These are phyloP conservation scores for Motacilla alba DNA, from an alignment of 2,113 vertebrate genomes.

Conservation along the genomic window DNA sequence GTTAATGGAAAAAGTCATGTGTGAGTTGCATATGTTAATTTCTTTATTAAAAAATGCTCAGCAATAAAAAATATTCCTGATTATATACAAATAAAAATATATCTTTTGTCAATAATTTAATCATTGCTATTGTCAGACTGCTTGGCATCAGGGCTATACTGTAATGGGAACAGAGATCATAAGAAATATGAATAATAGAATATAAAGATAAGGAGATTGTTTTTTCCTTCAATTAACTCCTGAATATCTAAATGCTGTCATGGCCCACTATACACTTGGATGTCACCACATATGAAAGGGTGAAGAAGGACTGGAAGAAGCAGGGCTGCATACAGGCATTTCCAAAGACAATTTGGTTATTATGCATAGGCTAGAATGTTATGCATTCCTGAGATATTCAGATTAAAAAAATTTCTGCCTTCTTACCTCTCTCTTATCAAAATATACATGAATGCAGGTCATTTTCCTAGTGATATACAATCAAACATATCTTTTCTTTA, in stretches of 20 bases:
- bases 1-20: neutral
- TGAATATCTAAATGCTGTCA: neutral
- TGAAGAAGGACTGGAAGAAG: neutral
- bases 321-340: neutral
- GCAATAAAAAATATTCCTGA: neutral
- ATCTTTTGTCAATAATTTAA: neutral
- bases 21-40: neutral
- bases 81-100: neutral
- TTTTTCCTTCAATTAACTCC: neutral
- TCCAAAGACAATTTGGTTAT: neutral
- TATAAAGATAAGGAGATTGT: neutral
- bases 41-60: neutral
- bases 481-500: neutral
- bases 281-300: neutral
- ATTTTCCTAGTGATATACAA: neutral
- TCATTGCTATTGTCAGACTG: neutral
- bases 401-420: neutral
- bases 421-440: neutral
- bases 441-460: neutral
- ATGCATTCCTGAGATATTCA: neutral
- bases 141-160: neutral
- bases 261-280: neutral
- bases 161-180: neutral
- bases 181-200: neutral
- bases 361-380: neutral